Conservation (phyloP, 2,797 vertebrate genomes). For the Myotis myotis region DNA sequence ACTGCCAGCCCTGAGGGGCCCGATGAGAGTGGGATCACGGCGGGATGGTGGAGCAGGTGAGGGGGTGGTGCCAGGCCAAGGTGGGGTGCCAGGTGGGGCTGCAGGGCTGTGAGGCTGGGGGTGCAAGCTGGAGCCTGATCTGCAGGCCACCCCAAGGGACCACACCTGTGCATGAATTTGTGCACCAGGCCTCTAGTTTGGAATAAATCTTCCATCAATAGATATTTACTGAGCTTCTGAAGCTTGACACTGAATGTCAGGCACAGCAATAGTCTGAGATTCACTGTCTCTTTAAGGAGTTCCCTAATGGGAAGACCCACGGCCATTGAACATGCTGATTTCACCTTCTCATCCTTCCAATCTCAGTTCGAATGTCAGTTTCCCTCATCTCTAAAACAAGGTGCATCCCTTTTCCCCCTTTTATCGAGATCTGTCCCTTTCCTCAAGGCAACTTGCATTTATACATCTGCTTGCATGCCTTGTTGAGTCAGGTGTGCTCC, state of each 20-base stretch:
- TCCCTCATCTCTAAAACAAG: neutral
- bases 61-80: too few species aligned
- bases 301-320: neutral
- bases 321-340: neutral
- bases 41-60: too few species aligned
- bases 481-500: neutral
- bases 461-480: neutral
- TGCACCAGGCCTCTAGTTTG: neutral
- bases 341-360: neutral
- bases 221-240: neutral
- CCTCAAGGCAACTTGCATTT: neutral
- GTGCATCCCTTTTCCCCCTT: neutral
- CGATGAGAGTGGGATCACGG: too few species aligned
- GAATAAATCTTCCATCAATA: neutral
- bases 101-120: too few species aligned
- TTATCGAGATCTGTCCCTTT: neutral
- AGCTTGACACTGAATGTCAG: neutral
- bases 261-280: neutral
- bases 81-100: too few species aligned
- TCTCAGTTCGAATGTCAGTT: neutral
- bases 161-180: too few species aligned
- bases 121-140: too few species aligned
- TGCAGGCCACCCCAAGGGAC: too few species aligned
- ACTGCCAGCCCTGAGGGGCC: too few species aligned
- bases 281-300: neutral